phyloP scores from a whole-genome alignment of 2,797 vertebrate genomes.

The Enteromius anoplus region DNA sequence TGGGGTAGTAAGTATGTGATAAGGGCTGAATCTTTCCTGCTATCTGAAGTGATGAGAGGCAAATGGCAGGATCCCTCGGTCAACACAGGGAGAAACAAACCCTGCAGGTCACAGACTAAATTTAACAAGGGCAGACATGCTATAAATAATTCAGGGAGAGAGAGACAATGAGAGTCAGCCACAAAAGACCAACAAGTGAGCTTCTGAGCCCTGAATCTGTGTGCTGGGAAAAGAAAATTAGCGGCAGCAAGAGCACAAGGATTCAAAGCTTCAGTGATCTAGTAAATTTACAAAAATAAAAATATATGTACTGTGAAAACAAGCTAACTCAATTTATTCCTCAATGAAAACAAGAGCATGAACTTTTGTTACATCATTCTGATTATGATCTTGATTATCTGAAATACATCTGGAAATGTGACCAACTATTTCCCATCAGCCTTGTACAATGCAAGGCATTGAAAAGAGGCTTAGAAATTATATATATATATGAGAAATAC shows the following conservation, averaged over 20 bases:
- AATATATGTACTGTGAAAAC: not conserved
- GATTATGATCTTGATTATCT: not conserved
- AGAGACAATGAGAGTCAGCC: constrained; percentile 35
- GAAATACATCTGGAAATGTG: not conserved
- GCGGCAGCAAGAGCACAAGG: not conserved
- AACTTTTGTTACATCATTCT: not conserved
- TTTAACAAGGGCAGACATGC: constrained; percentile 52
- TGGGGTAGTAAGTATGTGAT: constrained; percentile 50
- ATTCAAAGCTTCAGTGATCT: not conserved
- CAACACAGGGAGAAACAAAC: constrained; percentile 41
- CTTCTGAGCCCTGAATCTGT: constrained; percentile 21
- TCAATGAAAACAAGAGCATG: not conserved
- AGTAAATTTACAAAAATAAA: not conserved
- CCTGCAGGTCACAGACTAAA: constrained; percentile 55
- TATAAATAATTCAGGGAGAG: constrained; percentile 55
- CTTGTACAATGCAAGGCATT: not conserved
- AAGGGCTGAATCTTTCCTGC: constrained; percentile 51
- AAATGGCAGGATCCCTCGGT: constrained; percentile 53
- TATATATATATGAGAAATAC: no score
- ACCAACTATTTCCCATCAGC: not conserved
- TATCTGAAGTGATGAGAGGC: constrained; percentile 58
- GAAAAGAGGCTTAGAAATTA: not conserved
- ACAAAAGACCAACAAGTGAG: constrained; percentile 24
- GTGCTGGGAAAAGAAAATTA: not conserved
- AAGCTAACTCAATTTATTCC: not conserved